Conservation (phyloP, 37 sponge, comb jelly and placozoan species). For the Lycopodina hypogea region DNA sequence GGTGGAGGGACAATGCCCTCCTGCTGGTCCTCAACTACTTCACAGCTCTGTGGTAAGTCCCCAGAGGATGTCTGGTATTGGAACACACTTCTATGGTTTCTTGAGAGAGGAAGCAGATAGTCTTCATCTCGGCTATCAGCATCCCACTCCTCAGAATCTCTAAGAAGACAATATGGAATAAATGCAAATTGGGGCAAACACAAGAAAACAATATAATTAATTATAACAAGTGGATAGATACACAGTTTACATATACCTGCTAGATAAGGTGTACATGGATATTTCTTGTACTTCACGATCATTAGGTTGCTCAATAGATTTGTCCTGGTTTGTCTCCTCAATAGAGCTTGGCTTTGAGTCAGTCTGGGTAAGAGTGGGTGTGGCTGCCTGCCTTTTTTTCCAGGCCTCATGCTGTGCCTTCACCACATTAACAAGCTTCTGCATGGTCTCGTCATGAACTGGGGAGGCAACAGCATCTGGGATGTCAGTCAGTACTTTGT, state of each 20-base stretch:
- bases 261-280: background rate
- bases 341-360: background rate
- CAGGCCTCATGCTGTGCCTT: slow-evolving; percentile 54
- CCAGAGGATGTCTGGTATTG: no score
- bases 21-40: background rate
- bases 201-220: no score
- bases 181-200: no score
- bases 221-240: no score
- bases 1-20: background rate
- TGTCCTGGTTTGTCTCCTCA: no score
- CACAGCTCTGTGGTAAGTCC: background rate
- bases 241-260: background rate
- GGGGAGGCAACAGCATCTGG: background rate
- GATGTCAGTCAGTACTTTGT: no score
- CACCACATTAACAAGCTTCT: slow-evolving; percentile 41
- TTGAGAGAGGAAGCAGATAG: no score
- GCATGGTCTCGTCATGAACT: slow-evolving; percentile 8
- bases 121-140: background rate
- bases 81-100: no score
- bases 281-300: no score
- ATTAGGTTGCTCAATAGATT: no score
- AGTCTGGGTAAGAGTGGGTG: background rate
- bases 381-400: slow-evolving; percentile 29
- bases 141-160: background rate
- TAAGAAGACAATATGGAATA: no score